Evolutionary conservation across 2,888 invertebrate species (phyloP).

Genomic region (Lepas anatifera): DNA sequence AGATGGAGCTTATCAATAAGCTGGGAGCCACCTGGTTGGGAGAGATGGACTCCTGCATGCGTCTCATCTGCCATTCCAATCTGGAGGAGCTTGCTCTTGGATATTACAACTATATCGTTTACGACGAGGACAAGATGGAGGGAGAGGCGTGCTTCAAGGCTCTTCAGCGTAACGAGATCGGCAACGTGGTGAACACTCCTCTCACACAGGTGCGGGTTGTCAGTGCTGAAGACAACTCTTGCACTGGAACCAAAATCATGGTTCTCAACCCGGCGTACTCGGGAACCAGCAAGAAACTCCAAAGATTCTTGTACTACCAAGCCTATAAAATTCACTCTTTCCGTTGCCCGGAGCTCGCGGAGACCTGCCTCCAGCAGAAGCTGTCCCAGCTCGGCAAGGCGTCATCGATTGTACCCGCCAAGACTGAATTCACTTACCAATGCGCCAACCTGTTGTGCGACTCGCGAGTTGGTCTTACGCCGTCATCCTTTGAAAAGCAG

Average conservation of each 20-base stretch:
- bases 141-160: conserved; percentile 11
- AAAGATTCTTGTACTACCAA: conserved; percentile 7
- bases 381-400: neutral
- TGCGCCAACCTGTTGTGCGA: conserved; percentile 12
- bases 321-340: conserved; percentile 5
- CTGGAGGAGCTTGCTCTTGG: conserved; percentile 6
- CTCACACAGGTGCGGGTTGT: neutral
- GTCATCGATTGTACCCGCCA: neutral
- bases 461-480: conserved; percentile 3
- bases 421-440: neutral
- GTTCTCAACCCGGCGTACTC: conserved; percentile 9
- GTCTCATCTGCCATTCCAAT: neutral
- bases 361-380: neutral
- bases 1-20: conserved; percentile 11
- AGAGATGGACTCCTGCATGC: conserved; percentile 9
- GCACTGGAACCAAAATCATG: conserved; percentile 11
- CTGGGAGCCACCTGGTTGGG: conserved; percentile 10
- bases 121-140: neutral
- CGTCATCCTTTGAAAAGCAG: neutral
- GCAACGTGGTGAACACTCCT: neutral
- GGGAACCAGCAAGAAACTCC: neutral
- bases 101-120: conserved; percentile 9
- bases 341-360: neutral
- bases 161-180: conserved; percentile 9
- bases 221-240: conserved; percentile 3